A percentile compares a stretch with the other conserved stretches of the same genome.
Conservation (phyloP, 1,140 invertebrate genomes). For the Oreohelix idahoensis region DNA sequence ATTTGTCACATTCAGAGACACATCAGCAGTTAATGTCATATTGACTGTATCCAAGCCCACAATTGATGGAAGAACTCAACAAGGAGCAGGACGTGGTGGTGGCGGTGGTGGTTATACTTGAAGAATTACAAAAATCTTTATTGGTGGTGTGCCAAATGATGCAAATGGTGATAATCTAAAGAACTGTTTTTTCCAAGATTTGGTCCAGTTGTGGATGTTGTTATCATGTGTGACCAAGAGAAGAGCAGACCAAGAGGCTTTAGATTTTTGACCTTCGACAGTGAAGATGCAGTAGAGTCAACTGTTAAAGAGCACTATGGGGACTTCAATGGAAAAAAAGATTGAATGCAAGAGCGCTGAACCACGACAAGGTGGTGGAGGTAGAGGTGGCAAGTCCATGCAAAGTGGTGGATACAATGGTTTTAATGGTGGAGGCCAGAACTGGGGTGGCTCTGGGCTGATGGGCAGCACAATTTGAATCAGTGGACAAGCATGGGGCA, state of each 20-base stretch:
- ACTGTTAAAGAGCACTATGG: conserved; percentile 96
- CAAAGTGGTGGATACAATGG: background rate
- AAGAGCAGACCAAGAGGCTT: conserved; percentile 98
- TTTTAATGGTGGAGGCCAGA: conserved; percentile 13
- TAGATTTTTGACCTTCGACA: conserved; percentile 97
- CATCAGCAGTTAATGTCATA: conserved; percentile 89
- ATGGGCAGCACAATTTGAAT: conserved; percentile 33
- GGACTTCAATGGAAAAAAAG: conserved; percentile 95
- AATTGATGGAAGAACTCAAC: conserved; percentile 89
- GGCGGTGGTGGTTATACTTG: conserved; percentile 35
- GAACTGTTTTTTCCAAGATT: conserved; percentile 36
- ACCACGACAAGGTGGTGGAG: conserved; percentile 40
- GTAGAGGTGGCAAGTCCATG: conserved; percentile 16
- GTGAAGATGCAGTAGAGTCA: conserved; percentile 93
- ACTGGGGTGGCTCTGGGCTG: conserved; percentile 30
- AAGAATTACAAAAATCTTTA: conserved; percentile 45
- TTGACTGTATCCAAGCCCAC: conserved; percentile 92
- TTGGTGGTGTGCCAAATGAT: conserved; percentile 48
- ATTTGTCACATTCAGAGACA: conserved; percentile 97
- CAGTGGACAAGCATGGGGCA: too few species aligned
- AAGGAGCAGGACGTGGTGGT: background rate
- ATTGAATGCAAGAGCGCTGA: conserved; percentile 45
- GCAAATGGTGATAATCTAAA: conserved; percentile 39
- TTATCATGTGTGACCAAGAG: conserved; percentile 98
- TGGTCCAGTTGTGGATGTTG: conserved; percentile 86